phyloP scores from a whole-genome alignment of 1,140 invertebrate genomes.

The Pseudobourletiella spinata region DNA sequence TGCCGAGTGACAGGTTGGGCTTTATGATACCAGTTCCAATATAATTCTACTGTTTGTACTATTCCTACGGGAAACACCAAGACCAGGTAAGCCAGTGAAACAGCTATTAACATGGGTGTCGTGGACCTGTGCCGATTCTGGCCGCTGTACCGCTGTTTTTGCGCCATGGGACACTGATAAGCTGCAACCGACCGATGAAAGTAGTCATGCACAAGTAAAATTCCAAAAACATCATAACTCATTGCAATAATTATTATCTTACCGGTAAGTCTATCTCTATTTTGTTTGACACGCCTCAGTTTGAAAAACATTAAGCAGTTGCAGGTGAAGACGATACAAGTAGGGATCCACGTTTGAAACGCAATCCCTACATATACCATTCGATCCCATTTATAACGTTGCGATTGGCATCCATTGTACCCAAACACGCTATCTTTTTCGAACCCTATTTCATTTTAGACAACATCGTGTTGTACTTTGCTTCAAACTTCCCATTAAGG shows the following conservation, averaged over 20 bases:
- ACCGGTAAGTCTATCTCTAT: conserved; percentile 29
- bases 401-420: conserved; percentile 39
- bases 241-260: neutral
- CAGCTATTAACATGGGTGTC: conserved; percentile 31
- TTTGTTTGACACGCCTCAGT: conserved; percentile 16
- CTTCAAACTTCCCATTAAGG: neutral
- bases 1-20: neutral
- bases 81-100: conserved; percentile 40
- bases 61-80: conserved; percentile 41
- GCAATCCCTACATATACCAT: conserved; percentile 41
- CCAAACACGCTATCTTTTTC: conserved; percentile 42
- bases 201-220: neutral
- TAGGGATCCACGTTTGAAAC: conserved; percentile 41
- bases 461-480: too few species aligned
- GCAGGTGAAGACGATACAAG: conserved; percentile 40
- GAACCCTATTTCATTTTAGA: conserved; percentile 36
- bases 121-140: conserved; percentile 15
- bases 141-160: neutral
- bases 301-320: conserved; percentile 40
- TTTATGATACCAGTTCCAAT: conserved; percentile 35
- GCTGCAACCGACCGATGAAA: neutral
- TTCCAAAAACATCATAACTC: neutral
- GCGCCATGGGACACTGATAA: too few species aligned
- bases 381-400: conserved; percentile 38
- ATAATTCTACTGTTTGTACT: conserved; percentile 41